Conservation (phyloP, 2,888 invertebrate species). For the Trachelus tabidus region DNA sequence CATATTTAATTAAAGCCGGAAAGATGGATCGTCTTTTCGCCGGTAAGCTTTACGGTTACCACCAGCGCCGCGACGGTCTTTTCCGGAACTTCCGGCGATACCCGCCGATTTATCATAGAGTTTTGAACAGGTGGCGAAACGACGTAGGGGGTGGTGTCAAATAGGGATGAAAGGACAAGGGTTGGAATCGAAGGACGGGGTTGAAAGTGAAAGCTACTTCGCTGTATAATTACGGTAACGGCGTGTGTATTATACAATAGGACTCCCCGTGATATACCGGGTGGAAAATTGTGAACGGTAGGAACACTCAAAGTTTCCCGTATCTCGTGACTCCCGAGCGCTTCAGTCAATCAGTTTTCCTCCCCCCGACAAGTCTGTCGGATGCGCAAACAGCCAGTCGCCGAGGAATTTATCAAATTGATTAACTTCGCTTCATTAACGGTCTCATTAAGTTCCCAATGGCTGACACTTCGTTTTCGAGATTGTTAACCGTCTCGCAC, state of each 20-base stretch:
- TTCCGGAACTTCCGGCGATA: conserved; percentile 28
- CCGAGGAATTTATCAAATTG: conserved; percentile 18
- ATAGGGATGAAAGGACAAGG: too few species aligned
- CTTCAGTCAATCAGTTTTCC: neutral
- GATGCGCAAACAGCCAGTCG: neutral
- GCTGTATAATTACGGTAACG: neutral
- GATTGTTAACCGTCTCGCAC: neutral
- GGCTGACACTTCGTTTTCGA: neutral
- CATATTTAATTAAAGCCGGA: conserved; percentile 44
- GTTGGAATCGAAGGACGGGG: too few species aligned
- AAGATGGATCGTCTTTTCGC: conserved; percentile 40
- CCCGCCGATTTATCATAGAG: conserved; percentile 36
- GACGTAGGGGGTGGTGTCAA: conserved; percentile 3
- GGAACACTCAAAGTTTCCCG: neutral
- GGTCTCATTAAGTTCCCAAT: conserved; percentile 19
- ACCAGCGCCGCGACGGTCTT: neutral
- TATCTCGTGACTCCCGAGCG: neutral
- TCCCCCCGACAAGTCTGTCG: neutral
- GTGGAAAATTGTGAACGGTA: neutral
- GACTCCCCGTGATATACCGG: too few species aligned
- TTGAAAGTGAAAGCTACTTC: too few species aligned
- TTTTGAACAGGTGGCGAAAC: conserved; percentile 5
- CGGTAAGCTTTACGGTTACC: conserved; percentile 17
- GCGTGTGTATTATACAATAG: conserved; percentile 3
- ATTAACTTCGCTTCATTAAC: conserved; percentile 25